Conservation (phyloP, 2,888 invertebrate species). For the Marronus borbonicus region DNA sequence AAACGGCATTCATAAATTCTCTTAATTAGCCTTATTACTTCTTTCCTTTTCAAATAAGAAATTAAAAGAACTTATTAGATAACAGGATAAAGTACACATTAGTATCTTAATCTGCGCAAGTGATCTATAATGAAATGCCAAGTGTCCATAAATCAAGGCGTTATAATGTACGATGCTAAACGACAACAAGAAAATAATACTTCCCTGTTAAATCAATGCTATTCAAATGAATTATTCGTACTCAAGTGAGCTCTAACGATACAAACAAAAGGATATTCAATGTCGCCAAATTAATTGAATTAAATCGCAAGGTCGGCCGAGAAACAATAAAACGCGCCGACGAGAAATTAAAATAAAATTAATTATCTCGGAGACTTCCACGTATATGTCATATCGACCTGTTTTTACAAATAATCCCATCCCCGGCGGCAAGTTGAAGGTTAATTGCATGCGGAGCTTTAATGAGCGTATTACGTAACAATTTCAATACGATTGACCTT, state of each 20-base stretch:
- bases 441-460: constrained; percentile 50
- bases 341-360: constrained; percentile 36
- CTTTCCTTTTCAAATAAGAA: background rate
- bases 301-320: background rate
- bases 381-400: constrained; percentile 51
- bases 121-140: too few relatives aligned
- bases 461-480: constrained; percentile 45
- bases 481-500: constrained; percentile 49
- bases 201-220: too few relatives aligned
- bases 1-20: background rate
- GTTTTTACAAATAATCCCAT: constrained; percentile 49
- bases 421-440: constrained; percentile 53
- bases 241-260: background rate
- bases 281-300: constrained; percentile 21
- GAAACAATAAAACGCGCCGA: constrained; percentile 14
- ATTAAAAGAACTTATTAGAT: background rate
- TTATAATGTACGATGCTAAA: background rate
- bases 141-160: too few relatives aligned
- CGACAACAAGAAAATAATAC: background rate
- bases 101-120: too few relatives aligned
- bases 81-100: background rate
- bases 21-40: constrained; percentile 11
- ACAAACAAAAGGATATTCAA: constrained; percentile 5
- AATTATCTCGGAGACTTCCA: constrained; percentile 46
- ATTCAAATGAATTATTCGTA: background rate